Evolutionary conservation across 1,140 invertebrate genomes (phyloP).

Genomic region (Galleria mellonella): DNA sequence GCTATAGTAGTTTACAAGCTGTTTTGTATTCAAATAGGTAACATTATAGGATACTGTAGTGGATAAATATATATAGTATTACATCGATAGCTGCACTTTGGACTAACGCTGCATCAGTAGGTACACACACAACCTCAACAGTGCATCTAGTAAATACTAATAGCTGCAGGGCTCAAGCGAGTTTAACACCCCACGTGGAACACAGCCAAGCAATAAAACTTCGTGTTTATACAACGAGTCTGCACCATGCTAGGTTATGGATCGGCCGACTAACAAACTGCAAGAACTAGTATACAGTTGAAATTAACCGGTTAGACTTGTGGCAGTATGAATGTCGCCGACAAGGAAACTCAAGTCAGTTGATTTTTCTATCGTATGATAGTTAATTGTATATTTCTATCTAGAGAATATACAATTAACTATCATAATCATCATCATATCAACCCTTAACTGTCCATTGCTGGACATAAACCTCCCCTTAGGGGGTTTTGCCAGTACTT

Average conservation of each 20-base stretch:
- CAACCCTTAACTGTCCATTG: no score
- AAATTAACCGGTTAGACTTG: conserved; percentile 19
- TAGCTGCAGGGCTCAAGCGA: conserved; percentile 32
- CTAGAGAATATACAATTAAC: conserved; percentile 8
- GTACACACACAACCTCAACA: conserved; percentile 16
- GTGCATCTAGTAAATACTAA: conserved; percentile 55
- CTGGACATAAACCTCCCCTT: no score
- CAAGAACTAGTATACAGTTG: conserved; percentile 20
- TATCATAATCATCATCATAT: no score
- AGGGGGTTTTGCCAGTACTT: no score
- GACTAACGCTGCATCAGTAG: not conserved
- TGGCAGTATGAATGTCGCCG: conserved; percentile 22
- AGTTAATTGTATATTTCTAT: not conserved
- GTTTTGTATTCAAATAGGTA: no score
- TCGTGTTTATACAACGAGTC: conserved; percentile 63
- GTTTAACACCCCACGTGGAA: conserved; percentile 62
- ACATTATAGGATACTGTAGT: no score
- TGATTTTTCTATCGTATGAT: not conserved
- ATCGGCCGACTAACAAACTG: conserved; percentile 26
- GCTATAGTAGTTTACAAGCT: no score
- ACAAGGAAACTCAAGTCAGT: conserved; percentile 2
- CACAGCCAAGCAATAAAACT: conserved; percentile 70
- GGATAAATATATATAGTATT: no score
- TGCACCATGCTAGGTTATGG: conserved; percentile 49
- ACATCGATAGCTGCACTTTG: no score